These are phyloP conservation scores for Netelia fuscicornis DNA, from an alignment of 2,888 invertebrate species.

Conservation along the genomic window DNA sequence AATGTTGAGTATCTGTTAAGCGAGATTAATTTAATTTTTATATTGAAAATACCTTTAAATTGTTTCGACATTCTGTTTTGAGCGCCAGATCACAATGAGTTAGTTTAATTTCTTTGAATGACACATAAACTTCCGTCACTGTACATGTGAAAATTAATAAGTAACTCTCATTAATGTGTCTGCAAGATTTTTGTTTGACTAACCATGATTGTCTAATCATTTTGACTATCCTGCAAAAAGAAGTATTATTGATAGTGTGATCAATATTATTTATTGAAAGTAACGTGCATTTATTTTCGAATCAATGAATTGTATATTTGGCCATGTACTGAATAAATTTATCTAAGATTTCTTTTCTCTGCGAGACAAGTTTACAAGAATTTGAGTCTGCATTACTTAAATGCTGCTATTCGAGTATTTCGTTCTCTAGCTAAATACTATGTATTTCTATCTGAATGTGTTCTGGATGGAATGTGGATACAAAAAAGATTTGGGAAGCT, in stretches of 20 bases:
- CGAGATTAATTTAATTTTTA: not conserved
- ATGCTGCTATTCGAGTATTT: not conserved
- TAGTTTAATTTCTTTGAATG: not conserved
- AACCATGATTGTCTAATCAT: not conserved
- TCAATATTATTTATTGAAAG: conserved; percentile 21
- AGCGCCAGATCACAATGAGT: not conserved
- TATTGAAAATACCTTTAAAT: not conserved
- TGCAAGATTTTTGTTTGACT: not conserved
- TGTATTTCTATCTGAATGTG: too few species aligned
- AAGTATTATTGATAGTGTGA: conserved; percentile 18
- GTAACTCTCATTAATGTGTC: not conserved
- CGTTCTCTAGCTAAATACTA: too few species aligned
- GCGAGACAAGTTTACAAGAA: not conserved
- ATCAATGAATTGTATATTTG: conserved; percentile 51
- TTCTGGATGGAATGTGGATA: too few species aligned
- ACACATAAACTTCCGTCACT: not conserved
- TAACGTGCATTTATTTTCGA: not conserved
- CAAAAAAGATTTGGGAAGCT: too few species aligned
- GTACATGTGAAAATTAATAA: not conserved
- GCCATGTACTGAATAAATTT: conserved; percentile 64
- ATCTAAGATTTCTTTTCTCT: conserved; percentile 28
- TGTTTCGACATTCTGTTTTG: not conserved
- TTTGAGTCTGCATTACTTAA: not conserved
- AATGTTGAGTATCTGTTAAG: not conserved
- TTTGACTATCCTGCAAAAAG: conserved; percentile 21